Conservation (phyloP, 2,888 invertebrate genomes). For the Neuroscelio doddi region DNA sequence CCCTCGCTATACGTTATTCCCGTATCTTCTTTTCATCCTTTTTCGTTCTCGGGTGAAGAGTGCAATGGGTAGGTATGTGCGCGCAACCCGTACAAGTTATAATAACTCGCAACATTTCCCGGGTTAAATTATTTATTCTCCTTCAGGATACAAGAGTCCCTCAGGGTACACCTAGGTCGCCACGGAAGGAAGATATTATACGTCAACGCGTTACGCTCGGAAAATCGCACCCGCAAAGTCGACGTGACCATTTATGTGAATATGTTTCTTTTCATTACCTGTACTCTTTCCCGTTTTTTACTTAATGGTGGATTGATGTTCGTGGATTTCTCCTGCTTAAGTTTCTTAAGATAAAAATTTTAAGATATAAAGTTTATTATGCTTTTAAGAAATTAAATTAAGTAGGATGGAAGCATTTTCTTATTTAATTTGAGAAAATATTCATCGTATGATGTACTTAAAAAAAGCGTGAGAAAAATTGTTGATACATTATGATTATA, state of each 20-base stretch:
- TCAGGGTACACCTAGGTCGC: slow-evolving; percentile 43
- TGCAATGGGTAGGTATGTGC: slow-evolving; percentile 14
- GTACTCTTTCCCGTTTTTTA: slow-evolving; percentile 14
- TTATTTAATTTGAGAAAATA: too few species aligned
- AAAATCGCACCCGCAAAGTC: slow-evolving; percentile 44
- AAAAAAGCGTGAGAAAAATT: too few species aligned
- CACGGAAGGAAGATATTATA: slow-evolving; percentile 57
- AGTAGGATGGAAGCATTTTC: too few species aligned
- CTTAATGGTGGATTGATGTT: too few species aligned
- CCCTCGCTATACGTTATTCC: background rate
- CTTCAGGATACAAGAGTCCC: slow-evolving; percentile 50
- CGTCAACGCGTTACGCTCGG: slow-evolving; percentile 50
- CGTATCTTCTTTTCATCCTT: slow-evolving; percentile 15
- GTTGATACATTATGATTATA: too few species aligned
- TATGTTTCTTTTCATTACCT: slow-evolving; percentile 36
- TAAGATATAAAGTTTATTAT: too few species aligned
- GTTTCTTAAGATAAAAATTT: too few species aligned
- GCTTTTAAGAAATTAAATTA: too few species aligned
- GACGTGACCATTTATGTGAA: slow-evolving; percentile 21
- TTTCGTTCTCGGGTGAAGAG: slow-evolving; percentile 16
- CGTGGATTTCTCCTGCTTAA: too few species aligned
- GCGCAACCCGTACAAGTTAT: slow-evolving; percentile 30
- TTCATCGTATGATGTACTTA: too few species aligned
- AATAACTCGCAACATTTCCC: slow-evolving; percentile 57
- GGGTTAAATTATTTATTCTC: slow-evolving; percentile 60